phyloP scores from a whole-genome alignment of 2,113 vertebrate species.

The Barnardius zonarius region DNA sequence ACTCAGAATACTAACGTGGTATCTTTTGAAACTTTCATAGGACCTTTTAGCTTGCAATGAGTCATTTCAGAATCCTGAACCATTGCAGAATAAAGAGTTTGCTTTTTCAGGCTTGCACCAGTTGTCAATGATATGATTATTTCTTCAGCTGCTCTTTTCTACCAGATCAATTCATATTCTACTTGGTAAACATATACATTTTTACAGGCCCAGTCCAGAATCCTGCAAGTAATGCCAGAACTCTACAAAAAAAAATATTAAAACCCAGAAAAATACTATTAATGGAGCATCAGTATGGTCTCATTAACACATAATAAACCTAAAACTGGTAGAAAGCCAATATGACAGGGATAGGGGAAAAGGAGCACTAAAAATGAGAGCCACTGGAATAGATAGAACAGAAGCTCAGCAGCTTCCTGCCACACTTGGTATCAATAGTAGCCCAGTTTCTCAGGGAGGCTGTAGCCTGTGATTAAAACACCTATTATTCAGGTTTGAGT shows the following conservation, averaged over 20 bases:
- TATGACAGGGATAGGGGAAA: neutral
- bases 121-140: neutral
- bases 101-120: neutral
- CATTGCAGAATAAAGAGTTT: neutral
- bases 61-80: neutral
- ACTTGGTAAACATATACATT: neutral
- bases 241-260: neutral
- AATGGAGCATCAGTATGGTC: neutral
- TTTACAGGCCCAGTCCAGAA: neutral
- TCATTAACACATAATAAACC: neutral
- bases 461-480: neutral
- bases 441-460: neutral
- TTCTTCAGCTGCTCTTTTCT: neutral
- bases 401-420: neutral
- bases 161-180: neutral
- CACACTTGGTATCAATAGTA: neutral
- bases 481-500: neutral
- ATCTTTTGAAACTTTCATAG: conserved; percentile 46
- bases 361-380: neutral
- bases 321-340: neutral
- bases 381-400: neutral
- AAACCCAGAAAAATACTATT: neutral
- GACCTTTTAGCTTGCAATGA: neutral
- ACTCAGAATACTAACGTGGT: neutral
- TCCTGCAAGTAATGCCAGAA: neutral